A percentile compares a stretch with the other conserved stretches of the same genome.
These are phyloP conservation scores for Coluber constrictor DNA, from an alignment of 2,797 vertebrate species.

Conservation along the genomic window DNA sequence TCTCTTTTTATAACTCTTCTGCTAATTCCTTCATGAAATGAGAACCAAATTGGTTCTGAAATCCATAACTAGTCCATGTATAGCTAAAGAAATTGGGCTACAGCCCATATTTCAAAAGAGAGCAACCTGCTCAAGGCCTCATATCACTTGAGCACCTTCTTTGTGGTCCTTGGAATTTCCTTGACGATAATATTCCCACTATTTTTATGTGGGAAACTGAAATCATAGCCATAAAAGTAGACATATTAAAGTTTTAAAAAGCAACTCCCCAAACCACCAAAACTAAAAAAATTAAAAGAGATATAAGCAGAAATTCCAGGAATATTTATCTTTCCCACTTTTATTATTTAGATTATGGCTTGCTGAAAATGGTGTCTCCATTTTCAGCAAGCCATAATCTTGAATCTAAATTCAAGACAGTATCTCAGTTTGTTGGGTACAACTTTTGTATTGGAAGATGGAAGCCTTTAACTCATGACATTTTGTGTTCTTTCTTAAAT, in stretches of 20 bases:
- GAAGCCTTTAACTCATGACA: neutral
- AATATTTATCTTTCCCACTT: accelerated
- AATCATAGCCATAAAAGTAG: neutral
- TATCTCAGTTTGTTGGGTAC: neutral
- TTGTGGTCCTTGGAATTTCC: neutral
- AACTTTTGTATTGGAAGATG: neutral
- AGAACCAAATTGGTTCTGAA: neutral
- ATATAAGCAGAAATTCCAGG: neutral
- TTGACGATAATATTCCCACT: neutral
- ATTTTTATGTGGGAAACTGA: neutral
- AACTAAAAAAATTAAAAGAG: neutral
- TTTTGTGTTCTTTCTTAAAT: slow-evolving; percentile 42
- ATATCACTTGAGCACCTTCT: neutral
- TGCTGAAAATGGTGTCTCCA: neutral
- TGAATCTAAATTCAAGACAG: too few species aligned
- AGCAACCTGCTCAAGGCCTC: neutral
- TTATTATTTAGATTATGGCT: slow-evolving; percentile 1
- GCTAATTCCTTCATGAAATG: neutral
- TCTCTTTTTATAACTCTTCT: neutral
- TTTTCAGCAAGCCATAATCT: too few species aligned
- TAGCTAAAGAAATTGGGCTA: neutral
- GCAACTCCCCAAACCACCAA: neutral
- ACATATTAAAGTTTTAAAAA: neutral
- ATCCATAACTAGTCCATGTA: neutral
- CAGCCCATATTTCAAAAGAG: neutral